Evolutionary conservation across 2,888 invertebrate genomes (phyloP).

Genomic region (Leptinotarsa juncta): DNA sequence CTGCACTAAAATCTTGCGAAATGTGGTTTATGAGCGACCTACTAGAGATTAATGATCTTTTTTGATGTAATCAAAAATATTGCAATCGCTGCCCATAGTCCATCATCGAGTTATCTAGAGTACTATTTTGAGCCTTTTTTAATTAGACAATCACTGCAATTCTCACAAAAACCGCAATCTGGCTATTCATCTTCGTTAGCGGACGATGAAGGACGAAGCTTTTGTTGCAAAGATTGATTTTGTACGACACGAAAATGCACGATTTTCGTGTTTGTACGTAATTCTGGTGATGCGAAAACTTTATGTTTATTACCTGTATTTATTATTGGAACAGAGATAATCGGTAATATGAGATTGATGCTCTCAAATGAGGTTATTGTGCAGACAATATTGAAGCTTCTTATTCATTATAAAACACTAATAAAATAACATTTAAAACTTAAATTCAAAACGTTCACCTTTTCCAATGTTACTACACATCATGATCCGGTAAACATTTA

Average conservation of each 20-base stretch:
- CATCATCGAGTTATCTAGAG: constrained; percentile 1
- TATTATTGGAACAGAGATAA: not conserved
- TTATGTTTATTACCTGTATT: constrained; percentile 12
- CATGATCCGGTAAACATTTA: too few relatives aligned
- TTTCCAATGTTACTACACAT: too few relatives aligned
- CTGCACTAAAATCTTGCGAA: constrained; percentile 5
- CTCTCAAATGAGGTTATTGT: not conserved
- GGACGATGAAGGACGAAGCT: constrained; percentile 39
- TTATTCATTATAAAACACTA: not conserved
- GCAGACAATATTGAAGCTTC: not conserved
- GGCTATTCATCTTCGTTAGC: constrained; percentile 33
- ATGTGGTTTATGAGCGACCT: not conserved
- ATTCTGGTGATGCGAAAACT: constrained; percentile 27
- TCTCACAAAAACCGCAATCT: not conserved
- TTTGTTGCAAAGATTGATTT: constrained; percentile 41
- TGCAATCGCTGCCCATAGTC: not conserved
- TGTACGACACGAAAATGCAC: constrained; percentile 45
- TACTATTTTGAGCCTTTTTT: constrained; percentile 9
- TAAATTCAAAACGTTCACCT: too few relatives aligned
- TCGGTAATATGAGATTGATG: not conserved
- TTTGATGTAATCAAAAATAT: constrained; percentile 1
- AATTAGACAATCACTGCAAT: constrained; percentile 1
- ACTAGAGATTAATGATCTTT: constrained; percentile 8
- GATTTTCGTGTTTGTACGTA: constrained; percentile 46
- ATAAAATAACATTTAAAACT: too few relatives aligned